Evolutionary conservation across 1,140 invertebrate genomes (phyloP).

Genomic region (Solenopsis invicta): DNA sequence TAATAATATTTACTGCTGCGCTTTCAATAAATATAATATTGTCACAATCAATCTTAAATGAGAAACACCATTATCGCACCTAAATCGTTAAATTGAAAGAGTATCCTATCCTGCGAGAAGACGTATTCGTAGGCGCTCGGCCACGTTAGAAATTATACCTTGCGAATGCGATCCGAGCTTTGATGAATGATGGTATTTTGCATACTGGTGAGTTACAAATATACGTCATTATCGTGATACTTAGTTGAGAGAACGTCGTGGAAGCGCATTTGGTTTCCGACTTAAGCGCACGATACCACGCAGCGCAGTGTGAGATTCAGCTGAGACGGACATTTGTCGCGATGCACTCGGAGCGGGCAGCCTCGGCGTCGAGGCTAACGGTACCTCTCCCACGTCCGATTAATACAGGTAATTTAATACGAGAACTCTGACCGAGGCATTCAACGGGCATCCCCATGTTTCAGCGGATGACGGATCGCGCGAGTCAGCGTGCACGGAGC

Average conservation of each 20-base stretch:
- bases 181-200: conserved; percentile 28
- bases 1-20: background rate
- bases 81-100: background rate
- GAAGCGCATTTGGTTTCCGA: conserved; percentile 20
- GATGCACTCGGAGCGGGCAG: background rate
- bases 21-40: background rate
- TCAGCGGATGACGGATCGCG: conserved; percentile 48
- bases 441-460: conserved; percentile 36
- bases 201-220: conserved; percentile 8
- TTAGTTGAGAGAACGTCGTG: conserved; percentile 2
- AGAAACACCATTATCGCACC: background rate
- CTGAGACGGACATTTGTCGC: conserved; percentile 28
- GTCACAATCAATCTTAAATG: background rate
- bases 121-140: background rate
- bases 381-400: conserved; percentile 63
- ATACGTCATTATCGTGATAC: conserved; percentile 27
- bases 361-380: conserved; percentile 51
- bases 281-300: background rate
- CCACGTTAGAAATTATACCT: conserved; percentile 2
- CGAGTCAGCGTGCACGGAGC: background rate
- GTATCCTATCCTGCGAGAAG: background rate
- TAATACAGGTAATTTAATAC: conserved; percentile 58
- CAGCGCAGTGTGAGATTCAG: background rate
- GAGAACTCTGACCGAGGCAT: conserved; percentile 57
- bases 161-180: conserved; percentile 1